A percentile compares a stretch with the other conserved stretches of the same genome.
phyloP scores from a whole-genome alignment of 64 coral and sea anemone genomes.

The Hydrozoanthus tunicans region DNA sequence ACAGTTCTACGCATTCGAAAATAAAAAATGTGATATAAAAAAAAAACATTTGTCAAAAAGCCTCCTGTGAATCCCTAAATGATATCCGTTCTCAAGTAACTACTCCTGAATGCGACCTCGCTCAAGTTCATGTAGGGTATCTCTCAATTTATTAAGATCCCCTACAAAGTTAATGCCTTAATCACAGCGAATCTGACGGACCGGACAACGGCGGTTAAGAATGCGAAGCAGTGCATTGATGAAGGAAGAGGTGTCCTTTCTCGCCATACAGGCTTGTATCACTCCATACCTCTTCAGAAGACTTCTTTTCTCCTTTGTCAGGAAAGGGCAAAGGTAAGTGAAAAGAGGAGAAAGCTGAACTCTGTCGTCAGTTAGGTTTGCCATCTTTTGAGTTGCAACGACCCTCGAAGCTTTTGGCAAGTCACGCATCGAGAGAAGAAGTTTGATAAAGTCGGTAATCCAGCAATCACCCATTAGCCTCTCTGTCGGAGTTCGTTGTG shows the following conservation, averaged over 20 bases:
- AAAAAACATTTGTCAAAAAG: too few relatives aligned
- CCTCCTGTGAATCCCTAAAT: background rate
- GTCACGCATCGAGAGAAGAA: slow-evolving; percentile 9
- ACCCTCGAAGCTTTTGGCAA: background rate
- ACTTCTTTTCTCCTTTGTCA: slow-evolving; percentile 13
- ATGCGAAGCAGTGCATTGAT: slow-evolving; percentile 6
- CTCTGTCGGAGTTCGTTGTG: slow-evolving; percentile 2
- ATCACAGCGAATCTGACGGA: background rate
- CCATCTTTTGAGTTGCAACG: slow-evolving; percentile 8
- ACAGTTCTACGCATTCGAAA: too few relatives aligned
- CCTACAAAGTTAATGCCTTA: slow-evolving; percentile 20
- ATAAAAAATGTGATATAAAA: too few relatives aligned
- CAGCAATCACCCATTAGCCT: slow-evolving; percentile 34
- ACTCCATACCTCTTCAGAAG: slow-evolving; percentile 20
- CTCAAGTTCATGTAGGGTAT: background rate
- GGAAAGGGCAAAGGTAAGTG: slow-evolving; percentile 27
- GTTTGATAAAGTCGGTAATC: background rate
- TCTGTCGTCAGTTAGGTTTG: background rate
- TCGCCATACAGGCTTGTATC: background rate
- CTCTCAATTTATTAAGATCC: background rate
- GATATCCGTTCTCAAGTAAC: background rate
- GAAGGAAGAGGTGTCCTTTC: slow-evolving; percentile 11
- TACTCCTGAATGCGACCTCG: background rate
- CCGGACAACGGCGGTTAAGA: background rate
- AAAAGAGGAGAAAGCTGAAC: slow-evolving; percentile 5